These are phyloP conservation scores for Dioctria linearis DNA, from an alignment of 2,888 invertebrate species.

Conservation along the genomic window DNA sequence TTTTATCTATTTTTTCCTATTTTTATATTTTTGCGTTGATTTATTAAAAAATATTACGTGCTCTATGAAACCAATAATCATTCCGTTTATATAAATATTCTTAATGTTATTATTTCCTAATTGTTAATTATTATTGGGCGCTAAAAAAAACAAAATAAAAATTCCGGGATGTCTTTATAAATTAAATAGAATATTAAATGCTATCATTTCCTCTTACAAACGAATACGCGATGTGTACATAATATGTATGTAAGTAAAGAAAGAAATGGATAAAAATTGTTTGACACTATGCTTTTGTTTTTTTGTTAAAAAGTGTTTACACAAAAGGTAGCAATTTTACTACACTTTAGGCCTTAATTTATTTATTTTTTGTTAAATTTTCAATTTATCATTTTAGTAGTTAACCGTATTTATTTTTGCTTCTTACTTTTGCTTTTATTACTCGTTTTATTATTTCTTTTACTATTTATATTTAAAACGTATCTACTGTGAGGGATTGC, in stretches of 20 bases:
- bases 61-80: conserved; percentile 72
- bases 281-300: conserved; percentile 39
- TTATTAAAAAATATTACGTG: conserved; percentile 70
- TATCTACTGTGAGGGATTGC: conserved; percentile 17
- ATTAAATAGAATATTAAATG: conserved; percentile 17
- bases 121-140: conserved; percentile 29
- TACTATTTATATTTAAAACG: conserved; percentile 17
- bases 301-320: conserved; percentile 54
- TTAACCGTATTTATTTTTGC: conserved; percentile 41
- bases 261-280: neutral
- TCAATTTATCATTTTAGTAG: conserved; percentile 42
- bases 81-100: conserved; percentile 62
- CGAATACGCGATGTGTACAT: neutral
- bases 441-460: conserved; percentile 18
- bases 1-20: conserved; percentile 53
- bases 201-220: conserved; percentile 36
- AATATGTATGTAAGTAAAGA: no score
- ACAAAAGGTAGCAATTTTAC: conserved; percentile 54
- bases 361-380: conserved; percentile 35
- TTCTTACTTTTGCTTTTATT: conserved; percentile 25
- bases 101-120: conserved; percentile 52
- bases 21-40: conserved; percentile 58
- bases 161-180: conserved; percentile 4
- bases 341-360: conserved; percentile 30
- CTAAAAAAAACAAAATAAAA: conserved; percentile 19